Percentiles rank a stretch among this genome's conserved stretches.
phyloP scores from a whole-genome alignment of 2,113 vertebrate species.

The Circaetus cinerascens region DNA sequence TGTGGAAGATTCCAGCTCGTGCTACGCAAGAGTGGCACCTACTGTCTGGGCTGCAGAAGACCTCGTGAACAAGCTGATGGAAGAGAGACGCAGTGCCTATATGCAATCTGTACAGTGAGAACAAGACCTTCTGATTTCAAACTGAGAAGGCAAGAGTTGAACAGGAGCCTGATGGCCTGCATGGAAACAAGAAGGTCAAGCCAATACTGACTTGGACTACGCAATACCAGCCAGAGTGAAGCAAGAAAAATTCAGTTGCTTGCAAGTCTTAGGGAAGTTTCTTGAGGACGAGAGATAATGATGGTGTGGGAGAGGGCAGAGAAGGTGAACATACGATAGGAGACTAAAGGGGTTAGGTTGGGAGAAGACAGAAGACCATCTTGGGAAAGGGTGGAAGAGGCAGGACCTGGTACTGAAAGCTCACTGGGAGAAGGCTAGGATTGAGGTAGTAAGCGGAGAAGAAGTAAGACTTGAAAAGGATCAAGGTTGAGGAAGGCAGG shows the following conservation, averaged over 20 bases:
- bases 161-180: neutral
- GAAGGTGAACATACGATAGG: neutral
- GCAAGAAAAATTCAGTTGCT: neutral
- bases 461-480: neutral
- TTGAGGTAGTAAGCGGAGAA: neutral
- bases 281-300: neutral
- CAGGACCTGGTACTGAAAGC: neutral
- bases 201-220: neutral
- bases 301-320: neutral
- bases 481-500: neutral
- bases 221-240: neutral
- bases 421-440: neutral
- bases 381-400: neutral
- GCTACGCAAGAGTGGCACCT: neutral
- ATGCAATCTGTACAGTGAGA: neutral
- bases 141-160: neutral
- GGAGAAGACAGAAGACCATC: neutral
- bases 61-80: fast-evolving
- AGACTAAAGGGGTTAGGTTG: neutral
- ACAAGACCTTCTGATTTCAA: neutral
- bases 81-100: neutral
- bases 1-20: neutral
- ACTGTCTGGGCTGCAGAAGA: neutral
- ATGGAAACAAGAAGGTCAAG: neutral
- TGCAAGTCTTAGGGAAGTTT: neutral